Conservation (phyloP, 2,797 vertebrate genomes). For the Spinibarbus caldwelli region DNA sequence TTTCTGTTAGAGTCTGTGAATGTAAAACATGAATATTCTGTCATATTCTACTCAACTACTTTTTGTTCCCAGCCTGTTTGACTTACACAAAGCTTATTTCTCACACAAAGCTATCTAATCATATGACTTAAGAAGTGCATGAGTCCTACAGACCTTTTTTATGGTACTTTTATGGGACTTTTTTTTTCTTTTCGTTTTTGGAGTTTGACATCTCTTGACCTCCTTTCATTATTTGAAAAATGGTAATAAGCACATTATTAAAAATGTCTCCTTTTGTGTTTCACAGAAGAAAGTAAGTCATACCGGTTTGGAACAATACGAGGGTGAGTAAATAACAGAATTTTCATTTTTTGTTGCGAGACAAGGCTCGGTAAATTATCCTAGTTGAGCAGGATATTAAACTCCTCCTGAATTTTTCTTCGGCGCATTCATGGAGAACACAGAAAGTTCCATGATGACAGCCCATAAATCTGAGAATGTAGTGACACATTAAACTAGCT, state of each 20-base stretch:
- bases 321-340: neutral
- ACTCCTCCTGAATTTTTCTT: neutral
- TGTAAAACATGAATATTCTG: neutral
- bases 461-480: neutral
- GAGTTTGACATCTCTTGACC: neutral
- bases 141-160: neutral
- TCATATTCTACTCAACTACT: neutral
- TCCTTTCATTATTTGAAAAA: neutral
- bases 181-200: neutral
- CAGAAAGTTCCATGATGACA: neutral
- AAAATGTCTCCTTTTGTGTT: neutral
- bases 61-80: neutral
- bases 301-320: neutral
- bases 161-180: too few relatives aligned
- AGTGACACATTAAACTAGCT: constrained; percentile 38
- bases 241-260: neutral
- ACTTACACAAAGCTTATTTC: neutral
- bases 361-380: neutral
- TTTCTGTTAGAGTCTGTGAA: neutral
- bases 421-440: neutral
- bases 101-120: neutral
- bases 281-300: neutral
- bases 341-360: neutral
- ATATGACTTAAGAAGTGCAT: too few relatives aligned
- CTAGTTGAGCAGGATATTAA: neutral